Conservation (phyloP, 2,888 invertebrate genomes). For the Lithodes maja region DNA sequence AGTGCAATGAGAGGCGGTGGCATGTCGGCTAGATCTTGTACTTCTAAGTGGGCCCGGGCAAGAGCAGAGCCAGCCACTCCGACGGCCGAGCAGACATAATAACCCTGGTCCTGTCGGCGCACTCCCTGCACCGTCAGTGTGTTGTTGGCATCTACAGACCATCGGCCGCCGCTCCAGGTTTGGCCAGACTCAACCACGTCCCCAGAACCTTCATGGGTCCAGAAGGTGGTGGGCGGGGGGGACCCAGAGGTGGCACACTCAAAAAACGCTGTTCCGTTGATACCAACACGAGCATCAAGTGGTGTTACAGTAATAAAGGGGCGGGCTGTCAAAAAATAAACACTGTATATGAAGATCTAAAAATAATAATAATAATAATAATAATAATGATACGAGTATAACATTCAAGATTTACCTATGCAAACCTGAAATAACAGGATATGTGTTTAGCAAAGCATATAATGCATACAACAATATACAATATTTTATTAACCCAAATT, state of each 20-base stretch:
- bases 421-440: not conserved
- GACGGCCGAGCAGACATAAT: conserved; percentile 94
- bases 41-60: conserved; percentile 90
- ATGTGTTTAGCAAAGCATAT: not conserved
- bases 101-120: conserved; percentile 78
- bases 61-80: conserved; percentile 95
- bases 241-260: conserved; percentile 69
- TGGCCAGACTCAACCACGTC: conserved; percentile 68
- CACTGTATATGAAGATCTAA: not conserved
- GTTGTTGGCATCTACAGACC: conserved; percentile 69
- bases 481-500: not conserved
- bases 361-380: not conserved
- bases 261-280: conserved; percentile 64
- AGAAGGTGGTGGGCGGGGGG: conserved; percentile 69
- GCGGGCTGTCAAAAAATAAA: conserved; percentile 52
- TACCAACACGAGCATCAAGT: conserved; percentile 65
- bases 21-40: conserved; percentile 74
- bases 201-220: conserved; percentile 66
- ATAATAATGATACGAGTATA: not conserved
- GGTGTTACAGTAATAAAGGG: conserved; percentile 67
- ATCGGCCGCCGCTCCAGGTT: conserved; percentile 68
- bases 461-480: not conserved
- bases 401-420: not conserved
- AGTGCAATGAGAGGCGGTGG: conserved; percentile 92
- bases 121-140: conserved; percentile 67